Evolutionary conservation across 2,113 vertebrate genomes (phyloP).

Genomic region (Anguilla japonica): DNA sequence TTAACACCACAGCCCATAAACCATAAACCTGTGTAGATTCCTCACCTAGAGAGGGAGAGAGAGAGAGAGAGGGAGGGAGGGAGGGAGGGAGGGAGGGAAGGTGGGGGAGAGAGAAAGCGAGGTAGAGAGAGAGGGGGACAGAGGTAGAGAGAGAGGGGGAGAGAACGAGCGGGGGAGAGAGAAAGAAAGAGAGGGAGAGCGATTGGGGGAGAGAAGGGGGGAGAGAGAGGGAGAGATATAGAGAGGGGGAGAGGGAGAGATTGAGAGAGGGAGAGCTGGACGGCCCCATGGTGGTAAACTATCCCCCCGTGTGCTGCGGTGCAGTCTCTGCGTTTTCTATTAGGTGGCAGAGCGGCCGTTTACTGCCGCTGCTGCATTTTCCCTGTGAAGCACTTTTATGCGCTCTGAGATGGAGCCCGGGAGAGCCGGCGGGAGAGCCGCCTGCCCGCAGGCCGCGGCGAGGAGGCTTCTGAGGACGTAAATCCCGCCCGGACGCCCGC

Average conservation of each 20-base stretch:
- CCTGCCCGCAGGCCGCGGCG: constrained; percentile 58
- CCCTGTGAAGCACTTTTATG: constrained; percentile 63
- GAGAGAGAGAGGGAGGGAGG: neutral
- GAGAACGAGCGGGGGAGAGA: too few relatives aligned
- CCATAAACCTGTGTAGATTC: constrained; percentile 26
- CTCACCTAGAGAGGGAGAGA: constrained; percentile 12
- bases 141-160: too few relatives aligned
- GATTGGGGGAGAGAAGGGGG: neutral
- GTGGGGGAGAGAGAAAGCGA: too few relatives aligned
- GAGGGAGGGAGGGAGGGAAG: too few relatives aligned
- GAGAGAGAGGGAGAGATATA: neutral
- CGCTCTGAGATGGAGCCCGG: constrained; percentile 68
- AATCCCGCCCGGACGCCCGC: constrained; percentile 57
- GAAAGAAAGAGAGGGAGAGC: neutral
- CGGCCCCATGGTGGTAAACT: constrained; percentile 37
- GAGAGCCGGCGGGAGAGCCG: constrained; percentile 62
- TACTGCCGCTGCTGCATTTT: constrained; percentile 49
- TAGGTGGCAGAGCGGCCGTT: constrained; percentile 58
- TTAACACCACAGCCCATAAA: constrained; percentile 7
- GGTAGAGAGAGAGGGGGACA: too few relatives aligned
- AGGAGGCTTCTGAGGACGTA: constrained; percentile 60
- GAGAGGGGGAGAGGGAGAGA: too few relatives aligned
- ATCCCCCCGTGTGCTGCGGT: constrained; percentile 44
- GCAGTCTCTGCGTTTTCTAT: constrained; percentile 53
- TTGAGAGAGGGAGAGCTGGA: too few relatives aligned